Base-by-base conservation (phyloP, 2,888 invertebrate genomes). In the Patella depressa region DNA sequence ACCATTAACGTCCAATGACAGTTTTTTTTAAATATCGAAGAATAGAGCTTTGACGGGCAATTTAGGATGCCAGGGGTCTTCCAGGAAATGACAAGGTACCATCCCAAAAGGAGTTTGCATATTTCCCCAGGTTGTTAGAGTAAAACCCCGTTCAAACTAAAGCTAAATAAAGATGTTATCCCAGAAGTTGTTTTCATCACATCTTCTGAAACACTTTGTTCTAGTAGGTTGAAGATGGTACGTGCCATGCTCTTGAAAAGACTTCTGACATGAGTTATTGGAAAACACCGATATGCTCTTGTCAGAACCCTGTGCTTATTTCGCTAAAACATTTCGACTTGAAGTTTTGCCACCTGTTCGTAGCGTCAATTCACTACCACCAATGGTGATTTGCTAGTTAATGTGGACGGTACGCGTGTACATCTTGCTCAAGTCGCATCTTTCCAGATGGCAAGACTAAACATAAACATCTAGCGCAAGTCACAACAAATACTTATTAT, bases 221-320 rank as follows among this genome's bases (percentile, higher is more conserved):
- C 45, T 65, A 65, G 65, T 12, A 65, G 14, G 19, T 65, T 15
- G 65, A 65, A 24, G 65, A 65, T 65, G 65, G 65, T 65, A 19
- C 65, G 24, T 65, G 65, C 19, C 65, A 65, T 65, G 65, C 65
- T 65, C 24, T 14, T 24, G 45, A 45, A 24, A 65, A 65, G 65
- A 65, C 65, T 65, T 19, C 24, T 65, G 65, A 65, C 65, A 65
- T 65, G 65, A 65, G 24, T 65, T 65, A 65, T 65, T 65, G 24
- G 65, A 65, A 65, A 65, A 65, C 65, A 65, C 65, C 65, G 65
- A 65, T 65, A 65, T 24, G 65, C 65, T 24, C 65, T 65, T 65
- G 65, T 65, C 65, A 65, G 24, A 65, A 65, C 65, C 24, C 65
- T 24, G 65, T 65, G 65, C 19, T 65, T 65, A 65, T 19, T 19